phyloP scores from a whole-genome alignment of 2,888 invertebrate genomes.

The Caenorhabditis sp. region DNA sequence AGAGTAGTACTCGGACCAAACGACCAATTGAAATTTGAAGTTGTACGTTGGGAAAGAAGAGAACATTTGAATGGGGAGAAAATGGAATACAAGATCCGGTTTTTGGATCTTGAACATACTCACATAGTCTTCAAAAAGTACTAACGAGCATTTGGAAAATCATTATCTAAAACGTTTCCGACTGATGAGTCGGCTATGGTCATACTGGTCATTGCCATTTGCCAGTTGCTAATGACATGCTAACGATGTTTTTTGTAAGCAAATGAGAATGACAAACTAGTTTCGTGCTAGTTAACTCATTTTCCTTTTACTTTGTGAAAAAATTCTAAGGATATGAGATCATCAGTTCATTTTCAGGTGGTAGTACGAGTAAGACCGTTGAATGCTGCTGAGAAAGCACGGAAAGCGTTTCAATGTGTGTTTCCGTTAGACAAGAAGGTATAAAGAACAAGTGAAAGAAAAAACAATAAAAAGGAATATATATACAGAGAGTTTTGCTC shows the following conservation, averaged over 20 bases:
- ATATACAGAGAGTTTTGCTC: conserved; percentile 87
- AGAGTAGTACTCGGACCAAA: conserved; percentile 14
- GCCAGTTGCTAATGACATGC: conserved; percentile 18
- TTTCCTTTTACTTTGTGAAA: background rate
- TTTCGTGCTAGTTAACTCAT: background rate
- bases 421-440: conserved; percentile 91
- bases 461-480: conserved; percentile 24
- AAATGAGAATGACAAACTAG: background rate
- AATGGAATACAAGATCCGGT: conserved; percentile 1
- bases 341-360: conserved; percentile 86
- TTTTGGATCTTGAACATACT: conserved; percentile 5
- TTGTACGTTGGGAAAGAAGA: background rate
- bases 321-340: background rate
- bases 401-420: conserved; percentile 87
- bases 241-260: conserved; percentile 7
- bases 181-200: background rate
- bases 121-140: background rate
- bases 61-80: background rate
- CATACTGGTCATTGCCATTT: background rate
- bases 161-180: background rate
- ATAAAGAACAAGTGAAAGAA: conserved; percentile 35
- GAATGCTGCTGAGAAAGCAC: conserved; percentile 87
- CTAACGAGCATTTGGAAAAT: conserved; percentile 24
- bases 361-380: conserved; percentile 93
- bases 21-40: conserved; percentile 16